These are phyloP conservation scores for Globia sparganii DNA, from an alignment of 2,888 invertebrate species.

Conservation along the genomic window DNA sequence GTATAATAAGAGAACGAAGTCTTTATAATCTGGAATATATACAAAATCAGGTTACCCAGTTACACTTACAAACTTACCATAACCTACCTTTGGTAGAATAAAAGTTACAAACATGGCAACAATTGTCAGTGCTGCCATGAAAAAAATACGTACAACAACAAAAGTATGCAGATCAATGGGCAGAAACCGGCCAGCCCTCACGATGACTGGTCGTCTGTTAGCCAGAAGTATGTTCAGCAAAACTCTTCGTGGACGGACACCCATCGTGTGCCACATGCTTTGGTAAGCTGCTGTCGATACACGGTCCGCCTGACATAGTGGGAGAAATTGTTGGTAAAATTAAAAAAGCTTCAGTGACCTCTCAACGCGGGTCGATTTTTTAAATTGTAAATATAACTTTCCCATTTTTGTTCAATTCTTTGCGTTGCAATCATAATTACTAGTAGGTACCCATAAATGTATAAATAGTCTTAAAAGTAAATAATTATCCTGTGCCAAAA, in stretches of 20 bases:
- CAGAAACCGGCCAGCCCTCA: conserved; percentile 82
- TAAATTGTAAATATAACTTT: neutral
- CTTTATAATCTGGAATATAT: conserved; percentile 84
- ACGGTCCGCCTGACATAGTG: conserved; percentile 76
- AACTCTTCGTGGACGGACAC: conserved; percentile 75
- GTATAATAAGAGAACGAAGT: conserved; percentile 88
- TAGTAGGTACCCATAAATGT: no score
- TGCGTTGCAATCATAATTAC: neutral
- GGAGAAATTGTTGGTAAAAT: neutral
- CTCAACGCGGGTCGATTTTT: neutral
- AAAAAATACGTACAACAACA: conserved; percentile 73
- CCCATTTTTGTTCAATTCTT: neutral
- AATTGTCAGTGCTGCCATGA: neutral
- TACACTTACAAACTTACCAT: neutral
- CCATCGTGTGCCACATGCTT: conserved; percentile 80
- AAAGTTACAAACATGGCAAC: neutral
- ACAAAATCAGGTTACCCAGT: neutral
- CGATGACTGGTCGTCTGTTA: conserved; percentile 71
- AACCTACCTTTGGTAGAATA: neutral
- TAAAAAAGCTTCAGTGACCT: neutral
- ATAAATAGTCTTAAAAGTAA: neutral
- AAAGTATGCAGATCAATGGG: conserved; percentile 85
- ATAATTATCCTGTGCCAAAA: neutral
- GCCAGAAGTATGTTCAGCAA: conserved; percentile 80
- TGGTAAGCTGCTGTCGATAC: conserved; percentile 84